phyloP scores from a whole-genome alignment of 2,113 vertebrate species.

The Cranoglanis bouderius region DNA sequence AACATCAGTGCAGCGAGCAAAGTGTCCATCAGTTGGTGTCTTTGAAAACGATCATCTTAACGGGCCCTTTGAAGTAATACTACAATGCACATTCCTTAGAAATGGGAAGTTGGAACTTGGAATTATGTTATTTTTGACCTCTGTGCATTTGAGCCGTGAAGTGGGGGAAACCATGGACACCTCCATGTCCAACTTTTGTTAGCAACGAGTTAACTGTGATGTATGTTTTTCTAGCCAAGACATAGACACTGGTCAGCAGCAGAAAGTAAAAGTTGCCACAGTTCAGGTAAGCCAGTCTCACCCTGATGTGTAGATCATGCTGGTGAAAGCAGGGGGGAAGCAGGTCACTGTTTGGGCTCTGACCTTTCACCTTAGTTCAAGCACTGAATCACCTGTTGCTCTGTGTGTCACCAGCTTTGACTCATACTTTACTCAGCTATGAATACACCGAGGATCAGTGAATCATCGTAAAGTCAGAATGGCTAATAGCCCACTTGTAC shows the following conservation, averaged over 20 bases:
- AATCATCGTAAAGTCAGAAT: slow-evolving; percentile 43
- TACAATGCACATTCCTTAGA: neutral
- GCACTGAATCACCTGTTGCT: slow-evolving; percentile 65
- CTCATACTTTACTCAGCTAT: slow-evolving; percentile 54
- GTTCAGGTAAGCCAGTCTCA: slow-evolving; percentile 18
- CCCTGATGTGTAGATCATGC: slow-evolving; percentile 47
- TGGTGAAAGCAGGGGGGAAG: slow-evolving; percentile 35
- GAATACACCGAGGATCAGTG: slow-evolving; percentile 56
- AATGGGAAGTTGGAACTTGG: neutral
- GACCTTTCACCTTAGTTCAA: slow-evolving; percentile 51
- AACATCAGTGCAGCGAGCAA: neutral
- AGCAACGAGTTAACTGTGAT: neutral
- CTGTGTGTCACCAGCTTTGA: slow-evolving; percentile 46
- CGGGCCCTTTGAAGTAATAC: neutral
- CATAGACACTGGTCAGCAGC: slow-evolving; percentile 9
- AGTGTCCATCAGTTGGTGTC: neutral
- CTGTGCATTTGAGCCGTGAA: neutral
- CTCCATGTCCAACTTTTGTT: neutral
- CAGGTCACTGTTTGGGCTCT: slow-evolving; percentile 2
- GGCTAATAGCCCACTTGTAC: neutral
- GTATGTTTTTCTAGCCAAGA: neutral
- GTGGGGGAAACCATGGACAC: neutral
- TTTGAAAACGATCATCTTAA: neutral
- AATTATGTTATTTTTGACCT: neutral
- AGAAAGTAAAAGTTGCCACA: slow-evolving; percentile 44